phyloP scores from a whole-genome alignment of 2,797 vertebrate genomes.

The Cossypha dichroa region DNA sequence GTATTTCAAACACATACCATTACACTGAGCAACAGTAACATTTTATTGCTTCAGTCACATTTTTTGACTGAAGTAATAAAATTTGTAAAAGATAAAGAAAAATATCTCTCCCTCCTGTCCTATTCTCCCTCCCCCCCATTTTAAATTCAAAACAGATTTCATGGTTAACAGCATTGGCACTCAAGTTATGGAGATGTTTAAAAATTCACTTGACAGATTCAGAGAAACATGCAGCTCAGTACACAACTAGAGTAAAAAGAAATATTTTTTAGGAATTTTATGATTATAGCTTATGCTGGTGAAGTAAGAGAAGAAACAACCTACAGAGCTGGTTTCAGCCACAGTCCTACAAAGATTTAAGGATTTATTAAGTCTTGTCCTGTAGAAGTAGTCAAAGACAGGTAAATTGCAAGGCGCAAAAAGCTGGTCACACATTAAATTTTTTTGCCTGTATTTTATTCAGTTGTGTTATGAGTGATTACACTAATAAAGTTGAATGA shows the following conservation, averaged over 20 bases:
- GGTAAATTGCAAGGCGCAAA: neutral
- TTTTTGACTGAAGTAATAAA: slow-evolving; percentile 80
- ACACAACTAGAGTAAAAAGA: neutral
- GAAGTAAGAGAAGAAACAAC: neutral
- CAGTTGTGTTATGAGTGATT: neutral
- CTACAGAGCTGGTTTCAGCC: neutral
- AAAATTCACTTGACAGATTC: slow-evolving; percentile 53
- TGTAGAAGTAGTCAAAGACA: neutral
- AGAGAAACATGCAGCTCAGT: slow-evolving; percentile 8
- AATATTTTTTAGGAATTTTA: neutral
- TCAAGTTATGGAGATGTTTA: slow-evolving; percentile 67
- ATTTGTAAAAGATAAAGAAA: slow-evolving; percentile 78
- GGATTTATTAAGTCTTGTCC: neutral
- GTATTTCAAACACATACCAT: slow-evolving; percentile 82
- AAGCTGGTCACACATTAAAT: neutral
- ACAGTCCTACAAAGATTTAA: neutral
- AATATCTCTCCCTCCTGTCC: slow-evolving; percentile 52
- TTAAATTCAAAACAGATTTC: slow-evolving; percentile 73
- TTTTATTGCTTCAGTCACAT: slow-evolving; percentile 76
- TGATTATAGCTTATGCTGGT: neutral
- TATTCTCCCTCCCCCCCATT: neutral
- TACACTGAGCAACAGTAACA: slow-evolving; percentile 68
- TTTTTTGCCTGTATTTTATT: neutral
- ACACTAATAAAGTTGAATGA: neutral
- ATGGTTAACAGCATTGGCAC: slow-evolving; percentile 47